These are phyloP conservation scores for Salarias fasciatus DNA, from an alignment of 2,797 vertebrate genomes.

Conservation along the genomic window DNA sequence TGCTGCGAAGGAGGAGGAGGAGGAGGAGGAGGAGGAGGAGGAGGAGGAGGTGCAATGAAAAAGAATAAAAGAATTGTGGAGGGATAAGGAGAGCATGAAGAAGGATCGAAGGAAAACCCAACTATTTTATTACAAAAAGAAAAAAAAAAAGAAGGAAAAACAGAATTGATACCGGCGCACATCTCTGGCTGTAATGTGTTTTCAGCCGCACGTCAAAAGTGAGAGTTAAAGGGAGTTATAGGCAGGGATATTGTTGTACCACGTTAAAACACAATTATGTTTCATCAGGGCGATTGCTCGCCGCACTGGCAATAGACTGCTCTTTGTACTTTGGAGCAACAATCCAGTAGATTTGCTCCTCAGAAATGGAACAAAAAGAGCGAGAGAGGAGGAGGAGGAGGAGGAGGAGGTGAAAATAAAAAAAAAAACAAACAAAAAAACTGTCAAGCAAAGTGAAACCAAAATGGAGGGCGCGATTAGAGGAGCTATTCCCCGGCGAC, in stretches of 20 bases:
- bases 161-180: slow-evolving; percentile 74
- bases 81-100: slow-evolving; percentile 50
- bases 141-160: slow-evolving; percentile 61
- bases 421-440: slow-evolving; percentile 37
- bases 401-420: no score
- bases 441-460: slow-evolving; percentile 45
- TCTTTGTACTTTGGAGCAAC: slow-evolving; percentile 49
- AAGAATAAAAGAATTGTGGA: slow-evolving; percentile 57
- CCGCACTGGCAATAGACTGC: slow-evolving; percentile 57
- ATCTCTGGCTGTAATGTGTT: slow-evolving; percentile 77
- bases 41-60: slow-evolving; percentile 58
- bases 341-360: slow-evolving; percentile 44
- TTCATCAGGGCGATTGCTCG: slow-evolving; percentile 71
- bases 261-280: slow-evolving; percentile 82
- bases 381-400: slow-evolving; percentile 5
- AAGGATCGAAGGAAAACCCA: slow-evolving; percentile 68
- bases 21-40: no score
- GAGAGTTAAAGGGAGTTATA: slow-evolving; percentile 78
- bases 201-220: slow-evolving; percentile 79
- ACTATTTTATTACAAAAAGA: slow-evolving; percentile 78
- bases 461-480: slow-evolving; percentile 46
- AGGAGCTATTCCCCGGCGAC: slow-evolving; percentile 47
- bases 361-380: slow-evolving; percentile 2
- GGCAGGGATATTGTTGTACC: slow-evolving; percentile 80
- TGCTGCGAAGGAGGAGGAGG: slow-evolving; percentile 53